phyloP scores from a whole-genome alignment of 2,797 vertebrate species.

The Anas bahamensis region DNA sequence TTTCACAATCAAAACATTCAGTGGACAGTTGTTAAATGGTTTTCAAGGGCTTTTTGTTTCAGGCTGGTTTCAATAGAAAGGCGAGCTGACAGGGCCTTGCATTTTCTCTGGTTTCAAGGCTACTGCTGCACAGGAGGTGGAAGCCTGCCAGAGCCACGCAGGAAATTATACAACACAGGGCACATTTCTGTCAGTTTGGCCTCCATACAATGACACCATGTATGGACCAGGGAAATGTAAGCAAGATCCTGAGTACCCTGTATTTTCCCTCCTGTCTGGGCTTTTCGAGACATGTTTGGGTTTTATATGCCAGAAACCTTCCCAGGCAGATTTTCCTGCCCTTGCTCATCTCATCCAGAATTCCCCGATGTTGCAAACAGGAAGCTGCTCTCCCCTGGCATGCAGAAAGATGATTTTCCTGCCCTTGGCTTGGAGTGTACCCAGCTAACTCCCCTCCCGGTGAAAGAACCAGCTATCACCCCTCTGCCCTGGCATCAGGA shows the following conservation, averaged over 20 bases:
- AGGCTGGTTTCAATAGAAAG: neutral
- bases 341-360: neutral
- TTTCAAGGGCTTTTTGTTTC: constrained; percentile 36
- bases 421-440: neutral
- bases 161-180: neutral
- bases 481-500: neutral
- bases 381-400: neutral
- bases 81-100: neutral
- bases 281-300: neutral
- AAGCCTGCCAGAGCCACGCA: neutral
- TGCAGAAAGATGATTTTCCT: neutral
- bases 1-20: neutral
- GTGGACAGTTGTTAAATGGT: neutral
- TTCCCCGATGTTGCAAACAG: neutral
- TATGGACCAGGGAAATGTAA: neutral
- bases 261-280: neutral
- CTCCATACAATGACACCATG: neutral
- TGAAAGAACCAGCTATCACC: neutral
- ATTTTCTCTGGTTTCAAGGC: neutral
- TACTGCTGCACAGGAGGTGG: neutral
- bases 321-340: neutral
- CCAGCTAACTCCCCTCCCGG: neutral
- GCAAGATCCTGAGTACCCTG: neutral
- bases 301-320: neutral
- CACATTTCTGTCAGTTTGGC: neutral